phyloP scores from a whole-genome alignment of 2,797 vertebrate species.

The Acipenser transmontanus region DNA sequence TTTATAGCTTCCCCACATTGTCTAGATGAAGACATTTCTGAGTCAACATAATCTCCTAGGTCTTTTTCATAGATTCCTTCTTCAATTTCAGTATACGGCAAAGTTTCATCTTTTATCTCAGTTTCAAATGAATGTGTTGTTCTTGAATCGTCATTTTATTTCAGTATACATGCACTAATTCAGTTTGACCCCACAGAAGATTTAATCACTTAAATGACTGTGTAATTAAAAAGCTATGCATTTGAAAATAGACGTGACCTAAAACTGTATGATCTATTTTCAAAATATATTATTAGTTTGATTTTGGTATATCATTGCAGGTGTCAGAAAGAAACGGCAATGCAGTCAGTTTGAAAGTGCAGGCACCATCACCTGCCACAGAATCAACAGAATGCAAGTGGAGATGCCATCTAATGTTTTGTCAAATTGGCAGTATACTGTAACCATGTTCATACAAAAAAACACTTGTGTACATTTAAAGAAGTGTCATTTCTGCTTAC shows the following conservation, averaged over 20 bases:
- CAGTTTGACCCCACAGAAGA: background rate
- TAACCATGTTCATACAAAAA: too few species aligned
- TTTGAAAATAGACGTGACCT: constrained; percentile 1
- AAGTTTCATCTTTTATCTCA: background rate
- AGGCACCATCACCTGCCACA: background rate
- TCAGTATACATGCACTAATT: background rate
- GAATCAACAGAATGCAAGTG: background rate
- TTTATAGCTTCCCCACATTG: too few species aligned
- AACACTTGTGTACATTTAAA: too few species aligned
- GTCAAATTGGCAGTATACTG: background rate
- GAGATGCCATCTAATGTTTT: background rate
- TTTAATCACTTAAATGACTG: background rate
- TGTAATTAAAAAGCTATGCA: background rate
- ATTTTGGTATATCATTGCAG: background rate
- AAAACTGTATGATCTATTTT: background rate
- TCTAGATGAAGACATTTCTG: too few species aligned
- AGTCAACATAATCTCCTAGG: too few species aligned
- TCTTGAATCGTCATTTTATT: background rate
- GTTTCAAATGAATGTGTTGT: constrained; percentile 1
- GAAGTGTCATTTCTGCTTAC: too few species aligned
- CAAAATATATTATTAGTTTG: constrained; percentile 3
- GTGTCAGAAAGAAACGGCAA: background rate
- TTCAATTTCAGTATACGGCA: too few species aligned
- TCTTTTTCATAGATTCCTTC: too few species aligned
- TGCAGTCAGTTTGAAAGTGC: background rate